phyloP scores from a whole-genome alignment of 2,797 vertebrate species.

The Cuculus canorus region DNA sequence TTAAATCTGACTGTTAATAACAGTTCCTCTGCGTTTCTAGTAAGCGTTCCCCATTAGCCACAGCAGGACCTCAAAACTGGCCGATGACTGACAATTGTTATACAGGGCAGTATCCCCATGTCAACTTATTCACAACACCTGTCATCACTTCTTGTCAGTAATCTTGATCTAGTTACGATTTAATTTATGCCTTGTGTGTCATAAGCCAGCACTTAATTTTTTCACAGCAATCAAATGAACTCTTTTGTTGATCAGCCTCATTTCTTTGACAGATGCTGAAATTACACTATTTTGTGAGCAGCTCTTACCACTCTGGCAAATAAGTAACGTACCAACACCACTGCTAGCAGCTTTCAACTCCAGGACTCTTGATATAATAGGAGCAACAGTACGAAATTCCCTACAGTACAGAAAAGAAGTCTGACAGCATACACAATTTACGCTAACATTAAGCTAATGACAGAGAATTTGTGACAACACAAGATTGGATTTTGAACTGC shows the following conservation, averaged over 20 bases:
- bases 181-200: constrained; percentile 77
- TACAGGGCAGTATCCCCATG: constrained; percentile 57
- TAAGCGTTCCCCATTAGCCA: background rate
- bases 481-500: background rate
- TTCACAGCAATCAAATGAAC: constrained; percentile 51
- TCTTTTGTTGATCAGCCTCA: constrained; percentile 33
- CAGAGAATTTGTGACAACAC: background rate
- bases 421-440: background rate
- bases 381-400: constrained; percentile 32
- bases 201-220: constrained; percentile 51
- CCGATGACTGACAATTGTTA: constrained; percentile 74
- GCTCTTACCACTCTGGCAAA: background rate
- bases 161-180: constrained; percentile 62
- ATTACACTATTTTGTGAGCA: background rate
- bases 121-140: constrained; percentile 78
- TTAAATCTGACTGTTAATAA: background rate
- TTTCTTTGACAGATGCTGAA: constrained; percentile 65
- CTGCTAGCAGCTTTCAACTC: background rate
- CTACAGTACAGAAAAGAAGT: background rate
- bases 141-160: constrained; percentile 77
- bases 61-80: constrained; percentile 17
- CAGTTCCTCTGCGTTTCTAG: background rate
- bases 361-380: background rate
- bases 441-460: background rate
- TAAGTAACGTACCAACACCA: background rate